Percentiles rank a stretch among this genome's conserved stretches.
Evolutionary conservation across 2,888 invertebrate species (phyloP).

Genomic region (Oligia fasciuncula): DNA sequence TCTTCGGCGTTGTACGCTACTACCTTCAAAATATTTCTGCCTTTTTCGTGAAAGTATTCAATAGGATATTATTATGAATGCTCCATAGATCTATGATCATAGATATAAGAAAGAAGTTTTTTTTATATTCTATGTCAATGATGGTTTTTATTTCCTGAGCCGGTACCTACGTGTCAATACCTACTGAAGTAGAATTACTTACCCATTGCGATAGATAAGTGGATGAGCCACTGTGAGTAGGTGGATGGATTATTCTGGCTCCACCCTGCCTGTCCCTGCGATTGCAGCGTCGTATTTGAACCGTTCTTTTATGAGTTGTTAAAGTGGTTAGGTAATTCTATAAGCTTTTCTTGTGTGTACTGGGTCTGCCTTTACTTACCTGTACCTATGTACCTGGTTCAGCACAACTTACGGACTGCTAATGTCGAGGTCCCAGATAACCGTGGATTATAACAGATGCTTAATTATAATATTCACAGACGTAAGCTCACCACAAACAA

Average conservation of each 20-base stretch:
- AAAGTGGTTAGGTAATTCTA: background rate
- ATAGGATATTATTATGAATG: background rate
- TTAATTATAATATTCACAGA: background rate
- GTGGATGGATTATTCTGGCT: background rate
- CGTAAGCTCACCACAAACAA: background rate
- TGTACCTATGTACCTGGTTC: background rate
- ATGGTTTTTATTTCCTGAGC: background rate
- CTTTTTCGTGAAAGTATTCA: background rate
- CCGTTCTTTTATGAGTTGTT: background rate
- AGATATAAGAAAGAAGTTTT: too few relatives aligned
- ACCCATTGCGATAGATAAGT: background rate
- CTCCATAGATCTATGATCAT: background rate
- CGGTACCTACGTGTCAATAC: background rate
- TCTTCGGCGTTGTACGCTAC: background rate
- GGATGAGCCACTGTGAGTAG: background rate
- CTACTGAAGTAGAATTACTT: slow-evolving; percentile 2
- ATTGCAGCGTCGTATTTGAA: background rate
- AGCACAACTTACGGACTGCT: background rate
- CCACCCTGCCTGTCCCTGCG: background rate
- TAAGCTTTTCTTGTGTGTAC: background rate
- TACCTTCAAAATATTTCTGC: slow-evolving; percentile 1
- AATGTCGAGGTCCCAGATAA: background rate
- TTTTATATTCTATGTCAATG: background rate
- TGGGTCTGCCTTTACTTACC: background rate
- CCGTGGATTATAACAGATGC: too few relatives aligned